Evolutionary conservation across 2,888 invertebrate genomes (phyloP), one percentile per base, ranked within the genome.

Genomic region (Pediacus dermestoides): DNA sequence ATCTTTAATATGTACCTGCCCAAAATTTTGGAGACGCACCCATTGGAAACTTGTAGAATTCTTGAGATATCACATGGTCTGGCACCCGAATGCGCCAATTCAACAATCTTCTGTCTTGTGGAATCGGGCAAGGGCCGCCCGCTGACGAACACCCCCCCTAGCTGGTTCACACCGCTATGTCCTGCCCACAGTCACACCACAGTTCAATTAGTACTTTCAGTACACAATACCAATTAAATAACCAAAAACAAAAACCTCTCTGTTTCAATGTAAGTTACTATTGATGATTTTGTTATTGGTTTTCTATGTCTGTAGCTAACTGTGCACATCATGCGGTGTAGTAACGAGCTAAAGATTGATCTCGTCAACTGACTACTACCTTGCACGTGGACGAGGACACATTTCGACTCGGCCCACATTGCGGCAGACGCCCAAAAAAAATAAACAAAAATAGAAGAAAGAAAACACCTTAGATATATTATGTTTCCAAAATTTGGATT

Each of bases 151-250:
- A 96, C 94, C 70, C 97, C 96, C 70, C 96, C 96, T 75, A 97
- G 83, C 80, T 97, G 96, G 82, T 97, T 96, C 73, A 97, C 91
- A 70, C 96, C 97, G 78, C 94, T 95, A 82, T 97, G 96, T 74
- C 96, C 80, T 79, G 77, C 73, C 75, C 76, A 77, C 73, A 77
- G 74, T 73, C 72, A 74, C 74, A 76, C 75, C 74, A 55, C 53
- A 52, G 58, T 60, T 58, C 9, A 3, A 23, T 23, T 23, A 23
- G n/a, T 23, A 23, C n/a, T 9, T 23, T 18, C 18, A 18, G 18
- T 18, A 18, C n/a, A n/a, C n/a, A n/a, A n/a, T n/a, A n/a, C n/a
- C n/a, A n/a, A n/a, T n/a, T n/a, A n/a, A n/a, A n/a, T n/a, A n/a
- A n/a, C n/a, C n/a, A n/a, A n/a, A n/a, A n/a, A n/a, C n/a, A n/a